Percentiles rank a stretch among this genome's conserved stretches.
Evolutionary conservation across 2,797 vertebrate species (phyloP).

Genomic region (Alca torda): DNA sequence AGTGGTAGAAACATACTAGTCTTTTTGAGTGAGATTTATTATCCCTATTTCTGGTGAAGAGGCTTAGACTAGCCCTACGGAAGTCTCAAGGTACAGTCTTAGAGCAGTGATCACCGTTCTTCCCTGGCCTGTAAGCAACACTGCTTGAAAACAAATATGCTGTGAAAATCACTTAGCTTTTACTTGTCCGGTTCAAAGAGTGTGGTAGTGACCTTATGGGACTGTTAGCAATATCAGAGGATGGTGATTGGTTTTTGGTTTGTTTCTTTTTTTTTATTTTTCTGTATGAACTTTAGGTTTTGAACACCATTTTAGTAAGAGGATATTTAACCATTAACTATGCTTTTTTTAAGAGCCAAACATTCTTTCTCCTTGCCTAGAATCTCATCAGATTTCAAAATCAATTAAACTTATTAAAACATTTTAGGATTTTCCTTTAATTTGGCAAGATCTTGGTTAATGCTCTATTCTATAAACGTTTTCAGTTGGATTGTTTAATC

Average conservation of each 20-base stretch:
- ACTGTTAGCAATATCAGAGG: neutral
- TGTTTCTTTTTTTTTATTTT: neutral
- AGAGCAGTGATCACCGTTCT: neutral
- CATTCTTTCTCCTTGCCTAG: slow-evolving; percentile 20
- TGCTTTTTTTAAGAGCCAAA: neutral
- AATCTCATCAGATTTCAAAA: slow-evolving; percentile 61
- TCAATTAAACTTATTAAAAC: slow-evolving; percentile 56
- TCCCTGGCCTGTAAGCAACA: neutral
- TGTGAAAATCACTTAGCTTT: neutral
- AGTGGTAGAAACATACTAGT: neutral
- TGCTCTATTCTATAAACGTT: slow-evolving; percentile 29
- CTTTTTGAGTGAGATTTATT: neutral
- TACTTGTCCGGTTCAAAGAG: neutral
- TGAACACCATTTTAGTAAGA: neutral
- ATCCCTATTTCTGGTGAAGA: neutral
- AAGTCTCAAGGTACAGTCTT: neutral
- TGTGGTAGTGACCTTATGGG: neutral
- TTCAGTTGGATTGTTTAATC: neutral
- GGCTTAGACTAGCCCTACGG: neutral
- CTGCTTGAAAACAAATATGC: neutral
- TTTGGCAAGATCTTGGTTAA: slow-evolving; percentile 36
- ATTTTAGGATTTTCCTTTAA: slow-evolving; percentile 48
- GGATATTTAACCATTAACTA: neutral
- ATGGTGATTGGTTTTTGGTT: neutral
- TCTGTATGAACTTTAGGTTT: neutral